These are phyloP conservation scores for Tachyglossus aculeatus DNA, from an alignment of 2,797 vertebrate species.

Conservation along the genomic window DNA sequence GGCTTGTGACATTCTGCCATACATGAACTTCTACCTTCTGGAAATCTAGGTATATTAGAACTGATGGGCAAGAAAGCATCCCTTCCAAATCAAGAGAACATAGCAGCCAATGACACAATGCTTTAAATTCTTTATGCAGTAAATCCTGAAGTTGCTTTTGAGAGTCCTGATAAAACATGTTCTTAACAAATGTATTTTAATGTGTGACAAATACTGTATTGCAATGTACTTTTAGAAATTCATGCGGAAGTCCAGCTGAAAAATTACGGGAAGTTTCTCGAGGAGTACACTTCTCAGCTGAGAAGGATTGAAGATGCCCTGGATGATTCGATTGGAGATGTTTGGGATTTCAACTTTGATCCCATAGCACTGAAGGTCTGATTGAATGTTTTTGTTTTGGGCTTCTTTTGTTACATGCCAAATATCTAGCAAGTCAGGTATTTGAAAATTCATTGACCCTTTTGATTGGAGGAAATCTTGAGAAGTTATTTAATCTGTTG, in stretches of 20 bases:
- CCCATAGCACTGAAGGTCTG: conserved; percentile 92
- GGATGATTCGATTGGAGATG: conserved; percentile 94
- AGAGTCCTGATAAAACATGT: no score
- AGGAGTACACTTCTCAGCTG: conserved; percentile 92
- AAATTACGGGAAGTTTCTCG: conserved; percentile 94
- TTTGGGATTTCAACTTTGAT: conserved; percentile 98
- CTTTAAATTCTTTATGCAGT: neutral
- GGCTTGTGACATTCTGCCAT: conserved; percentile 15
- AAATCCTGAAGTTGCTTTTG: conserved; percentile 20
- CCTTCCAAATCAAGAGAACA: neutral
- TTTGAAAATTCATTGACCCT: no score
- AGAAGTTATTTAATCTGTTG: neutral
- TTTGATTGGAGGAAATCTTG: conserved; percentile 12
- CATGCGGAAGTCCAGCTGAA: conserved; percentile 98
- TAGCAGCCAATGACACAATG: no score
- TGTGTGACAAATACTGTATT: conserved; percentile 49
- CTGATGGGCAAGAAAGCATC: neutral
- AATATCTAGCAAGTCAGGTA: no score
- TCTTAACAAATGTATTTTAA: neutral
- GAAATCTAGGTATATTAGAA: neutral
- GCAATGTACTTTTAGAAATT: conserved; percentile 83
- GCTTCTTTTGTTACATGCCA: no score
- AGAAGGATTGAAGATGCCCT: conserved; percentile 93
- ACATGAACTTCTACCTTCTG: conserved; percentile 28
- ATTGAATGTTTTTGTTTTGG: conserved; percentile 39